A percentile compares a stretch with the other conserved stretches of the same genome.
Conservation (phyloP, 1,140 invertebrate species). For the Leptonema lineaticorne region DNA sequence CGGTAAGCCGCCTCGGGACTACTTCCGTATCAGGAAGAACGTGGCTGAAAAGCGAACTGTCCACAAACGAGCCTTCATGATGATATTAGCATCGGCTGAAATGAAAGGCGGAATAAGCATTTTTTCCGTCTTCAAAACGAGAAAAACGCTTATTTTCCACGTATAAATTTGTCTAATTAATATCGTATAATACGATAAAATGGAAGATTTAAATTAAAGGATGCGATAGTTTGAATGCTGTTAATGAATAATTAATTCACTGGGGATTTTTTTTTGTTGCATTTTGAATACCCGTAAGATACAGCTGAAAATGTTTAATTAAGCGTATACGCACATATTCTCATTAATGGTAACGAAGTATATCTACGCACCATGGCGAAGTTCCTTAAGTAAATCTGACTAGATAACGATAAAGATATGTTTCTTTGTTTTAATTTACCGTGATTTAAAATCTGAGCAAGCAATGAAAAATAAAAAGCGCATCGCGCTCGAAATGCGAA, state of each 20-base stretch:
- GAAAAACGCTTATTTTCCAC: too few relatives aligned
- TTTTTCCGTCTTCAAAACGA: too few relatives aligned
- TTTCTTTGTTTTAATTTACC: not conserved
- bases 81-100: not conserved
- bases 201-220: too few relatives aligned
- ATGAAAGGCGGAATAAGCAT: not conserved
- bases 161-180: slow-evolving; percentile 3
- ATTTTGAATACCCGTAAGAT: not conserved
- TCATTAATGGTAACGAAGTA: slow-evolving; percentile 17
- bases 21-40: slow-evolving; percentile 23
- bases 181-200: too few relatives aligned
- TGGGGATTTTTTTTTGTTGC: not conserved
- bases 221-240: too few relatives aligned
- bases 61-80: slow-evolving; percentile 29
- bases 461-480: slow-evolving; percentile 19
- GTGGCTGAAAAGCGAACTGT: slow-evolving; percentile 22
- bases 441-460: not conserved
- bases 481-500: slow-evolving; percentile 15
- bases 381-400: not conserved
- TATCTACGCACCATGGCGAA: not conserved
- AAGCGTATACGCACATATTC: slow-evolving; percentile 15
- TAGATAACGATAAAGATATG: not conserved
- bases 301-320: slow-evolving; percentile 17
- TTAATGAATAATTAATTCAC: slow-evolving; percentile 25
- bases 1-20: not conserved